Percentiles rank a stretch among this genome's conserved stretches.
Conservation (phyloP, 92 coral and sea anemone species). For the Porites rus region DNA sequence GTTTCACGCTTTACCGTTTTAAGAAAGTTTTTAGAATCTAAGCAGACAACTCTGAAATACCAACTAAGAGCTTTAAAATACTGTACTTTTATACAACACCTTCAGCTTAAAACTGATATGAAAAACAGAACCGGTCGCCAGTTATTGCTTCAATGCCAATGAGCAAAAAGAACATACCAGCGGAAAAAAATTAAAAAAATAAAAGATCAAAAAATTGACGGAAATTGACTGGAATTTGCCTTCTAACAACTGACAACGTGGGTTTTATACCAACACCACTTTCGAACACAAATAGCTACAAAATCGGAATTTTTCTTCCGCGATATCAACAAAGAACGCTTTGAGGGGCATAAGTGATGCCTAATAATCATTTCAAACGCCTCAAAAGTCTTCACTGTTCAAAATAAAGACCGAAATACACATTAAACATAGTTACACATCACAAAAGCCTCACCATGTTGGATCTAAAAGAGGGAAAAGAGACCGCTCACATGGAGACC, state of each 20-base stretch:
- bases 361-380: not conserved
- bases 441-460: constrained; percentile 79
- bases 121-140: not conserved
- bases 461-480: constrained; percentile 77
- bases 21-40: too few relatives aligned
- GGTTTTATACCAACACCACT: not conserved
- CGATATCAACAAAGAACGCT: not conserved
- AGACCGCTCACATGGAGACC: constrained; percentile 92
- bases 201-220: too few relatives aligned
- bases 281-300: not conserved
- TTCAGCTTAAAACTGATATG: not conserved
- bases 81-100: too few relatives aligned
- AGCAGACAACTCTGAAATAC: too few relatives aligned
- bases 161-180: not conserved
- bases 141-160: not conserved
- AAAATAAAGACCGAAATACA: not conserved
- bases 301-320: not conserved
- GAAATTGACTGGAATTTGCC: not conserved
- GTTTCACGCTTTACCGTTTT: too few relatives aligned
- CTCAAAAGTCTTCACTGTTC: not conserved
- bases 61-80: too few relatives aligned
- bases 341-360: not conserved
- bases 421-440: not conserved
- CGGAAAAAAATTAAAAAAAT: too few relatives aligned
- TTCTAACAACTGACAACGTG: constrained; percentile 8